Evolutionary conservation across 2,888 invertebrate species (phyloP).

Genomic region (Spisula solida): DNA sequence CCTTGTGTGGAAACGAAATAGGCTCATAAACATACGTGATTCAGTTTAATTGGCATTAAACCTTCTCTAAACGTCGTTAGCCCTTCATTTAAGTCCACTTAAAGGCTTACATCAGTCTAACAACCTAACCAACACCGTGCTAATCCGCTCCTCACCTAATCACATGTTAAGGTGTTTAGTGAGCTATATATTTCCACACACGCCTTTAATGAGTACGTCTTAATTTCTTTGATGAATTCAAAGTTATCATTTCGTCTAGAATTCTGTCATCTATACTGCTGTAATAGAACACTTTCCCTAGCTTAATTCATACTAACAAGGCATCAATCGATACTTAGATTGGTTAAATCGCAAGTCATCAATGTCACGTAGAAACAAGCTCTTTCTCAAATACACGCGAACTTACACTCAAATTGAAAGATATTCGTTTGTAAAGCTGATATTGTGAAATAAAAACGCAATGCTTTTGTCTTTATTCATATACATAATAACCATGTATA

Average conservation of each 20-base stretch:
- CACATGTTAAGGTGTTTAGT: not conserved
- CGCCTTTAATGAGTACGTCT: conserved; percentile 4
- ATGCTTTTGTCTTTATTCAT: conserved; percentile 1
- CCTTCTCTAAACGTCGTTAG: not conserved
- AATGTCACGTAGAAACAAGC: conserved; percentile 35
- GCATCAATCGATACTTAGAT: conserved; percentile 51
- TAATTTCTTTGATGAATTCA: not conserved
- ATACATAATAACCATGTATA: not conserved
- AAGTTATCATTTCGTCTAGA: conserved; percentile 33
- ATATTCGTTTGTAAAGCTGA: conserved; percentile 31
- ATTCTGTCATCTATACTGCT: conserved; percentile 14
- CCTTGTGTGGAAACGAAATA: too few species aligned
- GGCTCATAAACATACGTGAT: not conserved
- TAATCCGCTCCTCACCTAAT: not conserved
- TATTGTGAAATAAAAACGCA: conserved; percentile 16
- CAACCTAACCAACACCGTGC: not conserved
- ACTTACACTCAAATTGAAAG: conserved; percentile 45
- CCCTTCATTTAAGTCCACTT: not conserved
- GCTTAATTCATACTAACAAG: conserved; percentile 50
- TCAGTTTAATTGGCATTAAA: not conserved
- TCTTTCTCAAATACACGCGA: conserved; percentile 32
- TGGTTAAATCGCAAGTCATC: conserved; percentile 49
- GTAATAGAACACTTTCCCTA: conserved; percentile 24
- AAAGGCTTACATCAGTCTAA: not conserved
- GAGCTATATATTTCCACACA: not conserved